These are phyloP conservation scores for Phragmatobia fuliginosa DNA, from an alignment of 2,888 invertebrate genomes.

Conservation along the genomic window DNA sequence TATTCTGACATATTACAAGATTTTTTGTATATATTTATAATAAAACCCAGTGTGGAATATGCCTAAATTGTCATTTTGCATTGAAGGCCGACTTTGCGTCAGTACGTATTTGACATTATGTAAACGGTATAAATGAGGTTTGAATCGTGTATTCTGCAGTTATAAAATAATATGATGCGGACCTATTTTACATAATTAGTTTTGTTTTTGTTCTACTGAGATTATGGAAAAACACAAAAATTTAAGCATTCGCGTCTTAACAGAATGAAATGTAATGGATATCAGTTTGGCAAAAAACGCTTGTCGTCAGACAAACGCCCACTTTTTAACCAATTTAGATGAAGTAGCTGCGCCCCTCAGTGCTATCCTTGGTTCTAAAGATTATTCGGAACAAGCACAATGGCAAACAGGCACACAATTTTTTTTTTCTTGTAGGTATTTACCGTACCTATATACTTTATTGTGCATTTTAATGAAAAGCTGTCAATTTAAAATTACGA, in stretches of 20 bases:
- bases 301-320: background rate
- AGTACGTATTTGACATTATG: conserved; percentile 6
- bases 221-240: too few species aligned
- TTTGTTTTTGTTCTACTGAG: background rate
- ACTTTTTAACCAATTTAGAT: background rate
- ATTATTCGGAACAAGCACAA: too few species aligned
- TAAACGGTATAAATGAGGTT: conserved; percentile 6
- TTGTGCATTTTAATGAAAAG: too few species aligned
- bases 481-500: too few species aligned
- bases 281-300: background rate
- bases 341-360: too few species aligned
- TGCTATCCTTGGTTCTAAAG: too few species aligned
- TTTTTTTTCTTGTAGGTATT: too few species aligned
- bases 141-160: conserved; percentile 4
- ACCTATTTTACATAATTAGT: background rate
- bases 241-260: too few species aligned
- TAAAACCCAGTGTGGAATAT: background rate
- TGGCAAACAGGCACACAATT: too few species aligned
- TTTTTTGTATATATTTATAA: too few species aligned
- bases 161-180: conserved; percentile 9
- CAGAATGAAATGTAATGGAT: background rate
- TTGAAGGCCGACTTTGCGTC: conserved; percentile 16
- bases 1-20: too few species aligned
- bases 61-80: background rate
- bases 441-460: too few species aligned